These are phyloP conservation scores for Terrapene triunguis DNA, from an alignment of 2,113 vertebrate genomes.

Conservation along the genomic window DNA sequence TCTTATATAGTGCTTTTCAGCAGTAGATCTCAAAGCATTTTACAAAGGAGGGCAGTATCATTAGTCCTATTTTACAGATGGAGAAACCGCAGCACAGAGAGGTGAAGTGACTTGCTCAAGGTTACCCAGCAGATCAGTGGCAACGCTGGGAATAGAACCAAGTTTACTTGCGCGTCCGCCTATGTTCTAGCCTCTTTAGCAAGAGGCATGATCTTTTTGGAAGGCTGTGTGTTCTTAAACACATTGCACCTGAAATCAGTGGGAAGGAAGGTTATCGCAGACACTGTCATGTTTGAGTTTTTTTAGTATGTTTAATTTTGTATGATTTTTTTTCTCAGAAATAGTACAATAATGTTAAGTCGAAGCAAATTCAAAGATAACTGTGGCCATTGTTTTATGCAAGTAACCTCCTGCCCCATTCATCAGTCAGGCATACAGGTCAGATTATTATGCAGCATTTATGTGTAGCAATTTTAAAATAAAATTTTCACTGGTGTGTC, in stretches of 20 bases:
- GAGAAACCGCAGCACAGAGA: neutral
- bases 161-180: neutral
- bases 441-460: neutral
- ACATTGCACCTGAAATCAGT: neutral
- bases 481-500: neutral
- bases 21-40: neutral
- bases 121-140: conserved; percentile 1
- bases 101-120: neutral
- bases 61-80: neutral
- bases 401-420: neutral
- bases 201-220: neutral
- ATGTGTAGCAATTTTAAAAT: neutral
- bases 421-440: neutral
- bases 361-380: neutral
- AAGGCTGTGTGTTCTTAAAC: neutral
- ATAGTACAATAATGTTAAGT: neutral
- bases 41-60: neutral
- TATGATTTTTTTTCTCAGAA: neutral
- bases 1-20: neutral
- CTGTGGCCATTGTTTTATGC: neutral
- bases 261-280: neutral
- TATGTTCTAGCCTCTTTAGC: neutral
- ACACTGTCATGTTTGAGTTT: neutral
- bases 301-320: neutral
- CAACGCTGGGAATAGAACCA: conserved; percentile 8